These are phyloP conservation scores for Alviniconcha strummeri DNA, from an alignment of 2,888 invertebrate species.

Conservation along the genomic window DNA sequence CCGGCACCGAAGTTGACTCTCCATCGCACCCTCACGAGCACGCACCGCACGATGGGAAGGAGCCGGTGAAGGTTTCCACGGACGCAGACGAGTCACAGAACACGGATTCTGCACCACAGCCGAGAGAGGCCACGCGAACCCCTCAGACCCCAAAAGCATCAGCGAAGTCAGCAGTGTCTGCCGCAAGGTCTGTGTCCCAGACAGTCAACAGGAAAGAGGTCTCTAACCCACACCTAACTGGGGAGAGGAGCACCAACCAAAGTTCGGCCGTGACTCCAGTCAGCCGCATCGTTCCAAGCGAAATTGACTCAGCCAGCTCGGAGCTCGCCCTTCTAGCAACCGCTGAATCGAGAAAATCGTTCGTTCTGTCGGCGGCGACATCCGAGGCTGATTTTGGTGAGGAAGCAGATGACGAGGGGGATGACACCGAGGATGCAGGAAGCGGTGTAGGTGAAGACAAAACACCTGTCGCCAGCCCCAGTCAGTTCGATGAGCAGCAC, in stretches of 20 bases:
- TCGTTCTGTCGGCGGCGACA: neutral
- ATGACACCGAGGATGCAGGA: neutral
- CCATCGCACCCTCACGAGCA: neutral
- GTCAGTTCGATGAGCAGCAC: neutral
- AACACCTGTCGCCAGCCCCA: neutral
- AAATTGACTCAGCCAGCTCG: constrained; percentile 32
- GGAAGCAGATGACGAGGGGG: neutral
- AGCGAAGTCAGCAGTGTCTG: neutral
- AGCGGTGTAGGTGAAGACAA: neutral
- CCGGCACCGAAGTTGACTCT: neutral
- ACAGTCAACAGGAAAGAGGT: constrained; percentile 1
- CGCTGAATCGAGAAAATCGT: constrained; percentile 35
- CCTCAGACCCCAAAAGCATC: neutral
- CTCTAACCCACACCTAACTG: neutral
- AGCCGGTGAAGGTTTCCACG: neutral
- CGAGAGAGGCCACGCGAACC: neutral
- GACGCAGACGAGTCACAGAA: too few species aligned
- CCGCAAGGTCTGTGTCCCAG: constrained; percentile 14
- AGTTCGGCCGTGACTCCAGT: constrained; percentile 15
- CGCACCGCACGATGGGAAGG: neutral
- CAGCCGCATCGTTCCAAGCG: constrained; percentile 29
- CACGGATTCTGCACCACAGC: neutral
- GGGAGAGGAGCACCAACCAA: neutral
- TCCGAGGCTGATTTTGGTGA: constrained; percentile 1
- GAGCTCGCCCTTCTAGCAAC: constrained; percentile 32